These are phyloP conservation scores for Turritopsis dohrnii DNA, from an alignment of 30 jellyfish, hydroid and myxozoan species.

Conservation along the genomic window DNA sequence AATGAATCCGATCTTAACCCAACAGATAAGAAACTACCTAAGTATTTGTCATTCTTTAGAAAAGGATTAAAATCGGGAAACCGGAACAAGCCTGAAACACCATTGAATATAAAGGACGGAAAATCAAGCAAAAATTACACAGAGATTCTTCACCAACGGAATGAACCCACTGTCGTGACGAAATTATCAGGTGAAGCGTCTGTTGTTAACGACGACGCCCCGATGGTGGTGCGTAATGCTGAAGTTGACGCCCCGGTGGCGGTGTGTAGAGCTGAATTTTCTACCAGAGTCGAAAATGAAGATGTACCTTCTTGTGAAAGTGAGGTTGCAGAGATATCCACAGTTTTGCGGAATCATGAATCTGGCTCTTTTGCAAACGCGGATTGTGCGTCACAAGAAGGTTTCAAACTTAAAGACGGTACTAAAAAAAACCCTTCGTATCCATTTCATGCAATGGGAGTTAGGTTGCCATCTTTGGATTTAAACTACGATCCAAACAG, in stretches of 20 bases:
- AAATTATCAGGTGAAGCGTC: background rate
- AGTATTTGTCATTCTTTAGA: background rate
- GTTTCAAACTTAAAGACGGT: background rate
- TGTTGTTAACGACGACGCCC: background rate
- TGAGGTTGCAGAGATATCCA: background rate
- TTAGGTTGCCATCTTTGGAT: background rate
- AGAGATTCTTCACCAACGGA: background rate
- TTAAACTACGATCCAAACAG: background rate
- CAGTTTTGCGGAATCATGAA: background rate
- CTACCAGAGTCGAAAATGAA: no score
- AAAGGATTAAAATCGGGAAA: background rate
- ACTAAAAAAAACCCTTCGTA: background rate
- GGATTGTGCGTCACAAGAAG: background rate
- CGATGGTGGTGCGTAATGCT: no score
- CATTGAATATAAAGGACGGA: background rate
- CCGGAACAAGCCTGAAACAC: background rate
- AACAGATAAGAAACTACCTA: background rate
- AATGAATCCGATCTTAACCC: background rate
- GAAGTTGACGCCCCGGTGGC: background rate
- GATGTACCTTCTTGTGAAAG: background rate
- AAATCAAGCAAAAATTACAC: background rate
- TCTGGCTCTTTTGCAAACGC: background rate
- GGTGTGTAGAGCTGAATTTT: no score
- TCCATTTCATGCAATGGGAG: background rate
- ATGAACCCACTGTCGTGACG: background rate